Conservation (phyloP, 23 tunicate genomes). For the Botrylloides violaceus region DNA sequence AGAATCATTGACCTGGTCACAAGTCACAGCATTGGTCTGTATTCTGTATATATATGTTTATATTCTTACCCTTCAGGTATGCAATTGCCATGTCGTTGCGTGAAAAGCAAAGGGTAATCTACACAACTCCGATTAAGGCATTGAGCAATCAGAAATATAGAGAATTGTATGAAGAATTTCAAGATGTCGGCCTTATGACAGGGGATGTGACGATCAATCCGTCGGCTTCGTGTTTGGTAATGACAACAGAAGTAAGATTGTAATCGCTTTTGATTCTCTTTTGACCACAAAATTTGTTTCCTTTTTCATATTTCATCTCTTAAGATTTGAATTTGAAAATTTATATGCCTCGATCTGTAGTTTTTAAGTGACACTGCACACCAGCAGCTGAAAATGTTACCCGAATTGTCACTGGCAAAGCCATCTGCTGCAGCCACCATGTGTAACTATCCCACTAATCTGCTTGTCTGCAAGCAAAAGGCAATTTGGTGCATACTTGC, state of each 20-base stretch:
- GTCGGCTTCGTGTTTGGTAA: slow-evolving; percentile 86
- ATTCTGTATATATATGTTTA: background rate
- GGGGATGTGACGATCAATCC: slow-evolving; percentile 97
- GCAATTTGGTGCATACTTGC: no score
- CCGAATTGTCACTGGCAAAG: no score
- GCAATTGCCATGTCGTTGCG: slow-evolving; percentile 81
- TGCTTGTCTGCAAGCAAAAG: no score
- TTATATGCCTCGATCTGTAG: background rate
- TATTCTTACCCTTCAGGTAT: slow-evolving; percentile 54
- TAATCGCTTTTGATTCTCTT: no score
- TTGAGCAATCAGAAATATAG: slow-evolving; percentile 86
- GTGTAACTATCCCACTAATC: no score
- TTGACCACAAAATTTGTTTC: no score
- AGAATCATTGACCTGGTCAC: no score
- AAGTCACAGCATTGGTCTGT: no score
- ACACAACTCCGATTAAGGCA: slow-evolving; percentile 96
- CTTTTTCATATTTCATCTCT: no score
- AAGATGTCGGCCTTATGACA: slow-evolving; percentile 93
- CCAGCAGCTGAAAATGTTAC: no score
- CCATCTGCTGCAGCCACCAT: no score
- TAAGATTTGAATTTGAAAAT: no score
- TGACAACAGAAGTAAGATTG: slow-evolving; percentile 81
- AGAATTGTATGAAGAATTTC: slow-evolving; percentile 79
- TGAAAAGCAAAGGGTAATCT: slow-evolving; percentile 90
- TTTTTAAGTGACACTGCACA: background rate